Conservation (phyloP, 2,113 vertebrate species). For the Oreotragus oreotragus region DNA sequence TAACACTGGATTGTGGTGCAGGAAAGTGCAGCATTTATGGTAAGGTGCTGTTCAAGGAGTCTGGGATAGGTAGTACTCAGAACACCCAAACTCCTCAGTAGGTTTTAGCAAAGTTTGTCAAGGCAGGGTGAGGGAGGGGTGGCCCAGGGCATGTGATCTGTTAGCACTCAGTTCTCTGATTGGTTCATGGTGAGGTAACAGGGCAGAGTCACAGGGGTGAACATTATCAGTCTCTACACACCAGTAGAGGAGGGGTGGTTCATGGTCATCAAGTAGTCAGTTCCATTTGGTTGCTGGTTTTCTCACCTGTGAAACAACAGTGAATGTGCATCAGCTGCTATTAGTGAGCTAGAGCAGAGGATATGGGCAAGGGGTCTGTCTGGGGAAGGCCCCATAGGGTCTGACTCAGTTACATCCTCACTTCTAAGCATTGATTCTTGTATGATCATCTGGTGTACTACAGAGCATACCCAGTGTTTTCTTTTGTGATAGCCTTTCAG, state of each 20-base stretch:
- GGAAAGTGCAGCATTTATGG: neutral
- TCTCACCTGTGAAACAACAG: neutral
- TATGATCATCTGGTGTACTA: neutral
- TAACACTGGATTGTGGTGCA: neutral
- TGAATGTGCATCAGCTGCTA: neutral
- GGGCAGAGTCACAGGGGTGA: neutral
- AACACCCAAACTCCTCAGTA: neutral
- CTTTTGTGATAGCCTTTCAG: slow-evolving; percentile 15
- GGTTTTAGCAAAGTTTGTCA: neutral
- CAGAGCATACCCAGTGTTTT: neutral
- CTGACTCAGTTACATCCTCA: neutral
- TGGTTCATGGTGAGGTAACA: neutral
- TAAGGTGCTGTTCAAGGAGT: no score
- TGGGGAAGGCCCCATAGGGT: neutral
- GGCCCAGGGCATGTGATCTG: neutral
- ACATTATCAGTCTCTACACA: neutral
- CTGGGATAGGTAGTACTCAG: neutral
- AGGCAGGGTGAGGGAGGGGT: neutral
- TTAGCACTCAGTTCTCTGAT: neutral
- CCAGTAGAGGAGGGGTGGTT: neutral
- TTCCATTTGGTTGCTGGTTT: neutral
- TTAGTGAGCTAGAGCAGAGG: neutral
- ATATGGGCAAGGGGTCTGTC: neutral
- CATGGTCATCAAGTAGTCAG: no score
- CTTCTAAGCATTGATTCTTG: neutral